Base-by-base conservation (phyloP, 2,888 invertebrate species). In the Eupelmus urozonus region DNA sequence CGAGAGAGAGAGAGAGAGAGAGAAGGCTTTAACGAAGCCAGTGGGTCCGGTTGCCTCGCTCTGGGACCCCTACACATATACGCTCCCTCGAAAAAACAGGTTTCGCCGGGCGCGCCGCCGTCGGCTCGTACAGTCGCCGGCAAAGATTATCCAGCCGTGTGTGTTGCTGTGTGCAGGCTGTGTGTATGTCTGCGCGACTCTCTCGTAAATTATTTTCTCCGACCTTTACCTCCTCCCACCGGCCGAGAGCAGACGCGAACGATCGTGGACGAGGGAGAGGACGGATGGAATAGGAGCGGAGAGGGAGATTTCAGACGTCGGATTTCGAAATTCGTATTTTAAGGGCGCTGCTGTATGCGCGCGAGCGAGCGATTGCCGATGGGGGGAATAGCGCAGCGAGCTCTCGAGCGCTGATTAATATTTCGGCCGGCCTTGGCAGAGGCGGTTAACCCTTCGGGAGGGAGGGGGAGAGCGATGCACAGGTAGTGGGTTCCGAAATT, bases 1-100 rank as follows among this genome's bases (percentile, higher is more conserved):
- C n/a, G n/a, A n/a, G n/a, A n/a, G n/a, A n/a, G n/a, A n/a, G n/a
- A n/a, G n/a, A n/a, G n/a, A n/a, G n/a, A n/a, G n/a, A n/a, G n/a
- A n/a, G 70, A 57, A 76, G 45, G n/a, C 65, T 55, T 53, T 66
- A 66, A 59, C 76, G 70, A 59, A 66, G 77, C 63, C 70, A 40
- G 57, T 62, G 72, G 77, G 72, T 78, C 77, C 72, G 72, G 72
- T 78, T 63, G 65, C 59, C n/a, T n/a, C n/a, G n/a, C n/a, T n/a
- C n/a, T 20, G 53, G 51, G 74, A 49, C 45, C 59, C 34, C 18
- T 55, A n/a, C n/a, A n/a, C n/a, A n/a, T n/a, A n/a, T 18, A 57
- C 34, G 20, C 20, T 45, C 60, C 45, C 42, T 18, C 34, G 34
- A 81, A 78, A 80, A 82, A 83, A 82, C 82, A 82, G 82, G 82